phyloP scores from a whole-genome alignment of 2,888 invertebrate genomes.

The Drosophila sordidula region DNA sequence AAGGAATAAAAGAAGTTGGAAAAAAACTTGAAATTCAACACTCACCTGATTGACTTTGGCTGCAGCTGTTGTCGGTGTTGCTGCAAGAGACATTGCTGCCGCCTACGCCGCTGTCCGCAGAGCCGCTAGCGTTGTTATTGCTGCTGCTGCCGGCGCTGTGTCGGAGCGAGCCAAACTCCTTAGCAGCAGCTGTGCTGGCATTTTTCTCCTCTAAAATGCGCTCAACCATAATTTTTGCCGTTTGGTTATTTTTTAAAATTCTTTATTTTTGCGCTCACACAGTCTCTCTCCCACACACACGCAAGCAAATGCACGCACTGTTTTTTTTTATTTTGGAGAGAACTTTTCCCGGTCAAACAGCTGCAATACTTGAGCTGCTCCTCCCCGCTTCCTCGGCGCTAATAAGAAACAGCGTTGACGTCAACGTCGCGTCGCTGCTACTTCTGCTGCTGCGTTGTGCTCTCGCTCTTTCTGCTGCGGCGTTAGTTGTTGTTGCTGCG shows the following conservation, averaged over 20 bases:
- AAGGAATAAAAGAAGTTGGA: constrained; percentile 13
- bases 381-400: constrained; percentile 42
- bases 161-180: constrained; percentile 50
- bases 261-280: constrained; percentile 51
- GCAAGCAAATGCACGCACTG: constrained; percentile 22
- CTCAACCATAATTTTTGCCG: constrained; percentile 87
- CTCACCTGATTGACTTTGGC: constrained; percentile 81
- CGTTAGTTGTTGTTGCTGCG: constrained; percentile 48
- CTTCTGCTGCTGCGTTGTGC: constrained; percentile 52
- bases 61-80: constrained; percentile 80
- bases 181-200: constrained; percentile 56
- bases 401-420: constrained; percentile 63
- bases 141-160: constrained; percentile 35
- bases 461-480: constrained; percentile 60
- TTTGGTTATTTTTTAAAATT: constrained; percentile 21
- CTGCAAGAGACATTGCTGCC: constrained; percentile 72
- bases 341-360: constrained; percentile 64
- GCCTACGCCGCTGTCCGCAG: constrained; percentile 71
- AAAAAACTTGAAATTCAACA: constrained; percentile 55
- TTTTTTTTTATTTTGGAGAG: constrained; percentile 27
- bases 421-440: constrained; percentile 50
- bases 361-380: constrained; percentile 46
- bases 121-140: constrained; percentile 64
- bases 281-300: constrained; percentile 32
- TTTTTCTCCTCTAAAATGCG: constrained; percentile 87